Percentiles rank a stretch among this genome's conserved stretches.
These are phyloP conservation scores for Eupithecia inturbata DNA, from an alignment of 2,888 invertebrate genomes.

Conservation along the genomic window DNA sequence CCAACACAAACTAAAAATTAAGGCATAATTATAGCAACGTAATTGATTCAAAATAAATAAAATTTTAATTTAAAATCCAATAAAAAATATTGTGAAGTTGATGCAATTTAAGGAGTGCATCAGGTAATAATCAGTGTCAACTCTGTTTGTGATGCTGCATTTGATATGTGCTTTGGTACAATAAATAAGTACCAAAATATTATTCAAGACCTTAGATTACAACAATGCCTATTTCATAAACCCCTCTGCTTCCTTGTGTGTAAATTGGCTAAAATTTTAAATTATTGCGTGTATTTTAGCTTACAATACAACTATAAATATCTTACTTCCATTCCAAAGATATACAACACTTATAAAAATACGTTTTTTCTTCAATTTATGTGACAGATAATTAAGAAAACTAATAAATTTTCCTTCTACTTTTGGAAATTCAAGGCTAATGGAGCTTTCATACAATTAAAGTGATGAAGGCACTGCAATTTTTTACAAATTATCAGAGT, in stretches of 20 bases:
- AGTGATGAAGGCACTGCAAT: constrained; percentile 73
- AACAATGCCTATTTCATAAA: constrained; percentile 9
- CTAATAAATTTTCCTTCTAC: constrained; percentile 47
- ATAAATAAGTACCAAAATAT: constrained; percentile 17
- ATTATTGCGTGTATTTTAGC: constrained; percentile 22
- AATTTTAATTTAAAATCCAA: constrained; percentile 22
- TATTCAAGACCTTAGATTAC: constrained; percentile 11
- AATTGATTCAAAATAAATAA: constrained; percentile 31
- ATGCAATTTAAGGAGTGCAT: constrained; percentile 11
- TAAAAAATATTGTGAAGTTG: constrained; percentile 9
- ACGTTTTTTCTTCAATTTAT: constrained; percentile 37
- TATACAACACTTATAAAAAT: constrained; percentile 42
- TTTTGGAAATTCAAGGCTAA: constrained; percentile 53
- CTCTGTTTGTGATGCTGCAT: constrained; percentile 17
- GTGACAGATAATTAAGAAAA: constrained; percentile 38
- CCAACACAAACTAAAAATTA: constrained; percentile 16
- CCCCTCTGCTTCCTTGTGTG: neutral
- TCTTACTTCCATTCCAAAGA: constrained; percentile 33
- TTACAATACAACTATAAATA: constrained; percentile 40
- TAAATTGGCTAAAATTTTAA: constrained; percentile 17
- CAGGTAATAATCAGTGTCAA: neutral
- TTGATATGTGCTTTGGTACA: constrained; percentile 36
- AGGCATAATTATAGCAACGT: constrained; percentile 20
- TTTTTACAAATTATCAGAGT: constrained; percentile 54
- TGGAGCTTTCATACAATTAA: constrained; percentile 53